phyloP scores from a whole-genome alignment of 1,140 invertebrate species.

The Physella acuta region DNA sequence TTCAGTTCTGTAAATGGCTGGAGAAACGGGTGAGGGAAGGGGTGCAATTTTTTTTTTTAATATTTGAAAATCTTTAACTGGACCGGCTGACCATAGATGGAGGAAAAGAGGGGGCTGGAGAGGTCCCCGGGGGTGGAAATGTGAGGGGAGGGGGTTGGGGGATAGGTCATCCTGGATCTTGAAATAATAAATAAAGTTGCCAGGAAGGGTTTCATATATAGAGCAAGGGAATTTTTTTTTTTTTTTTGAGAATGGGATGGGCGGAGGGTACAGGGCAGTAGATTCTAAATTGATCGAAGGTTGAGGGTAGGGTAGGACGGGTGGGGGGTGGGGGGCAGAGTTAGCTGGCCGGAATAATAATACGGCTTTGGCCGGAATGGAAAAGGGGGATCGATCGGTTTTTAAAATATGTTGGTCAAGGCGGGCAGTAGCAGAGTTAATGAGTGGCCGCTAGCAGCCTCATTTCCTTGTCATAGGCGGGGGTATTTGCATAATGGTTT shows the following conservation, averaged over 20 bases:
- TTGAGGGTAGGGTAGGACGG: neutral
- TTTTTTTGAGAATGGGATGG: neutral
- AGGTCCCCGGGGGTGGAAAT: too few species aligned
- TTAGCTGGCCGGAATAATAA: conserved; percentile 20
- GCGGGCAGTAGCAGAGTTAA: conserved; percentile 11
- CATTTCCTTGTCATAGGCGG: conserved; percentile 16
- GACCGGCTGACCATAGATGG: too few species aligned
- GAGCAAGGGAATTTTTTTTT: too few species aligned
- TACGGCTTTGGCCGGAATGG: conserved; percentile 22
- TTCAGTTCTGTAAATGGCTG: too few species aligned
- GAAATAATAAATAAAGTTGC: too few species aligned
- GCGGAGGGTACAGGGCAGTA: neutral
- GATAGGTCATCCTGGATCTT: too few species aligned
- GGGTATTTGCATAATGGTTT: conserved; percentile 19
- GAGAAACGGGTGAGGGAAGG: too few species aligned
- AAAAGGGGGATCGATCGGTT: conserved; percentile 22
- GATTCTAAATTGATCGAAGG: neutral
- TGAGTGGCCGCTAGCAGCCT: conserved; percentile 11
- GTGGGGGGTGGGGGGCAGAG: neutral
- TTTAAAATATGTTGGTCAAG: conserved; percentile 23
- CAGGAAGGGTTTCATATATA: too few species aligned
- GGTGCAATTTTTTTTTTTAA: too few species aligned
- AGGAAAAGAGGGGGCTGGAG: too few species aligned
- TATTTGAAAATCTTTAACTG: too few species aligned
- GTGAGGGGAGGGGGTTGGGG: too few species aligned